Evolutionary conservation across 2,797 vertebrate genomes (phyloP), one percentile per base, ranked within the genome.

Genomic region (Streptopelia turtur): DNA sequence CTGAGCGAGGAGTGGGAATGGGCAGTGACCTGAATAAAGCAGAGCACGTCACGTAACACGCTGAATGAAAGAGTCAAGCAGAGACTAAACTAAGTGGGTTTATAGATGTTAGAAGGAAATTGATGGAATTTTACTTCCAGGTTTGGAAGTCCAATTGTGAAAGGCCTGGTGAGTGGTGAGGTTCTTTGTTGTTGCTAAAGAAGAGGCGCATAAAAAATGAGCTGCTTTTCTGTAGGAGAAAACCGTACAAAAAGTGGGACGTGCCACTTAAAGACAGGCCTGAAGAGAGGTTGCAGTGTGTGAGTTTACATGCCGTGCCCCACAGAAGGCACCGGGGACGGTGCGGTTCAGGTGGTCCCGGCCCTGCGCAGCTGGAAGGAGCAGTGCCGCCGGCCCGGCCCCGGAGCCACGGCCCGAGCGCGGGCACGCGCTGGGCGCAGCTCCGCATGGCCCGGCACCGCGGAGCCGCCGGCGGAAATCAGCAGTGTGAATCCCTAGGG

Each of bases 11-110:
- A 15, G 12, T 49, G 65, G 43, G 70, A 83, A 43, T 23, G 55
- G 59, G 30, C 72, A 71, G 3, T 59, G 61, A 80, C 65, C 49
- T 47, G 41, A 28, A 64, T 49, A 60, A 50, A 83, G 33, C 43
- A 53, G 47, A 63, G 25, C 4, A 1, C 0, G 0, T 50, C 74
- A 45, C 0, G 6, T n/a, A 80, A 16, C 1, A 0, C 2, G 5
- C 33, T 18, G 37, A 37, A 56, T 23, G 52, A 74, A 25, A 20
- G 64, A 39, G 8, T 39, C 3, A 5, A 60, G 20, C 49, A 31
- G 49, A 37, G 61, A n/a, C 37, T 41, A 27, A 53, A n/a, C 21
- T 10, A 24, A 39, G 49, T 18, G 37, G 53, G 18, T 31, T 53
- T 55, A 10, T 11, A 33, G 45, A 17, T 13, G 11, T 37, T 37